Conservation (phyloP, 2,888 invertebrate genomes). For the Gordius sp. region DNA sequence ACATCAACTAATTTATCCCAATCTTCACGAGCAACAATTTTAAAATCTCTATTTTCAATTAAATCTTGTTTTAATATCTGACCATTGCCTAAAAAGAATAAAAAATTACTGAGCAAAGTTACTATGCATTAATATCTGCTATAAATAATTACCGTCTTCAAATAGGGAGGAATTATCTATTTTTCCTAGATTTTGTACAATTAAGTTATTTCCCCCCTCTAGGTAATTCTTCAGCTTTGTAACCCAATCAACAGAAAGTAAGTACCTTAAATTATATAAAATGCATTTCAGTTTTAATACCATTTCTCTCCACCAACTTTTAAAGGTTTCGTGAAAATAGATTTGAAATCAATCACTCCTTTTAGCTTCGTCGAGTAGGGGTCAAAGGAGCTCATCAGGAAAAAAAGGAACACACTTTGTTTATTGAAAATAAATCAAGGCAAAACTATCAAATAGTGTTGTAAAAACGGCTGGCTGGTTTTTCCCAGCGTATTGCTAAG, state of each 20-base stretch:
- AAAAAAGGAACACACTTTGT: no score
- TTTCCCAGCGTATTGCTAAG: no score
- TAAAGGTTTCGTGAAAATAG: not conserved
- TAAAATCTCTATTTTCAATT: slow-evolving; percentile 2
- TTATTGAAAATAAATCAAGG: no score
- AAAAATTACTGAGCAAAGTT: not conserved
- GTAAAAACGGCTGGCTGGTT: no score
- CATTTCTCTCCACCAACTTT: not conserved
- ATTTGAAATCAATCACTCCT: no score
- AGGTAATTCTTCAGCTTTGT: not conserved
- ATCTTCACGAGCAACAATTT: not conserved
- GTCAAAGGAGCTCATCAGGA: no score
- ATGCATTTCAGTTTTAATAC: not conserved
- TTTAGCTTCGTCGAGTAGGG: no score
- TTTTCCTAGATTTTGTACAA: not conserved
- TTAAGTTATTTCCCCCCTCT: not conserved
- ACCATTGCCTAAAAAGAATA: not conserved
- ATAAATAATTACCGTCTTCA: slow-evolving; percentile 1
- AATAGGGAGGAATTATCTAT: not conserved
- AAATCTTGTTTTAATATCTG: slow-evolving; percentile 6
- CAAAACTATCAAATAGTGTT: no score
- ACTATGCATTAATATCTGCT: not conserved
- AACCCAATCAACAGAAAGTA: not conserved
- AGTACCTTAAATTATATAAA: not conserved
- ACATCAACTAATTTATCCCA: not conserved